Evolutionary conservation across 2,113 vertebrate genomes (phyloP), one percentile per base, ranked within the genome.

Genomic region (Nestor notabilis): DNA sequence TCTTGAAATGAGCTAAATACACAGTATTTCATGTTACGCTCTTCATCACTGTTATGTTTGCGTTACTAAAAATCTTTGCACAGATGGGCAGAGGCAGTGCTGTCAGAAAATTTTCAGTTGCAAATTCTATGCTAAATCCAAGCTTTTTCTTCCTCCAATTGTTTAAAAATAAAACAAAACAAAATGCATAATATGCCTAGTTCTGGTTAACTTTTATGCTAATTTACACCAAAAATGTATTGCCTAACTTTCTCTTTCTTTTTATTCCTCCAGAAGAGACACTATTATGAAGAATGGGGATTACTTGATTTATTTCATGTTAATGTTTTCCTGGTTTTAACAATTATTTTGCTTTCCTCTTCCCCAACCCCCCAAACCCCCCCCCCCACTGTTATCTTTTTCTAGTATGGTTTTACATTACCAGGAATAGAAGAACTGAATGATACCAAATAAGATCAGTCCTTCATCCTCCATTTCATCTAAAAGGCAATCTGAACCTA

Each of bases 121-220:
- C 95, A 95, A 97, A 94, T 93, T 93, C 85, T 90, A 55, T 93
- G 83, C 88, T 93, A 94, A 88, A 95, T 90, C 50, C 60, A 80
- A 92, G 75, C 12, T 58, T 96, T 95, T 93, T 92, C 93, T 95
- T 47, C 50, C 84, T 94, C 79, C 85, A 90, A 96, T 94, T 96
- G 92, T 97, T 95, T 92, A 93, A 96, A 96, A 97, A 96, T 91
- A 95, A 95, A 96, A 91, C 75, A 92, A 97, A 97, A 93, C 83
- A 89, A 95, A 89, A 81, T 81, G 33, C 68, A 93, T 94, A 86
- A 50, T 80, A 70, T 58, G 79, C 66, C 75, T 90, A 55, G 35
- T 74, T 90, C 75, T 93, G 19, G 5, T 91, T 86, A 33, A 77
- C 14, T 88, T 86, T 94, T 66, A 55, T 86, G 17, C 17, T 87